Percentiles rank a stretch among this genome's conserved stretches.
Conservation (phyloP, 2,113 vertebrate species). For the Paratilapia polleni region DNA sequence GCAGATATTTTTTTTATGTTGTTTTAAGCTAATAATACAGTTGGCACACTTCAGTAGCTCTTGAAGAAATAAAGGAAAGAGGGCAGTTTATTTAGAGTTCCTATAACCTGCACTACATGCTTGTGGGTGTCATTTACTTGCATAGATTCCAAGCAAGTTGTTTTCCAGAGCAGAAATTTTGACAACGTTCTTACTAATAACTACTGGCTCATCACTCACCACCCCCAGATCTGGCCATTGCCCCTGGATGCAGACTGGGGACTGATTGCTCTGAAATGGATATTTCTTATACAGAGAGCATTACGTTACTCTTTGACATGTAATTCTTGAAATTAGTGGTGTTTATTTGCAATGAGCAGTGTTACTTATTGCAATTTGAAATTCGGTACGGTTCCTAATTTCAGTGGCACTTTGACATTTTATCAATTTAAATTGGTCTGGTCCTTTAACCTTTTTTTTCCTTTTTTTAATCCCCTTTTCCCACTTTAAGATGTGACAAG, state of each 20-base stretch:
- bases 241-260: neutral
- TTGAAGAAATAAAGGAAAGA: neutral
- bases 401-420: neutral
- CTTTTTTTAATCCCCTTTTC: neutral
- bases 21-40: neutral
- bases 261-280: neutral
- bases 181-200: neutral
- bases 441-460: neutral
- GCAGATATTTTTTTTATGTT: neutral
- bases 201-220: neutral
- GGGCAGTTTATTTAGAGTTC: neutral
- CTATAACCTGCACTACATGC: neutral
- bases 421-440: neutral
- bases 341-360: neutral
- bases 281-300: neutral
- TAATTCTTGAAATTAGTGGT: neutral
- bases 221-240: neutral
- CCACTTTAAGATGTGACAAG: slow-evolving; percentile 91
- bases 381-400: neutral
- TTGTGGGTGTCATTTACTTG: neutral
- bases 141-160: neutral
- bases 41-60: neutral
- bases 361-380: neutral
- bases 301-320: neutral
- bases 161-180: neutral